These are phyloP conservation scores for Pycnomerus fuliginosus DNA, from an alignment of 2,888 invertebrate genomes.

Conservation along the genomic window DNA sequence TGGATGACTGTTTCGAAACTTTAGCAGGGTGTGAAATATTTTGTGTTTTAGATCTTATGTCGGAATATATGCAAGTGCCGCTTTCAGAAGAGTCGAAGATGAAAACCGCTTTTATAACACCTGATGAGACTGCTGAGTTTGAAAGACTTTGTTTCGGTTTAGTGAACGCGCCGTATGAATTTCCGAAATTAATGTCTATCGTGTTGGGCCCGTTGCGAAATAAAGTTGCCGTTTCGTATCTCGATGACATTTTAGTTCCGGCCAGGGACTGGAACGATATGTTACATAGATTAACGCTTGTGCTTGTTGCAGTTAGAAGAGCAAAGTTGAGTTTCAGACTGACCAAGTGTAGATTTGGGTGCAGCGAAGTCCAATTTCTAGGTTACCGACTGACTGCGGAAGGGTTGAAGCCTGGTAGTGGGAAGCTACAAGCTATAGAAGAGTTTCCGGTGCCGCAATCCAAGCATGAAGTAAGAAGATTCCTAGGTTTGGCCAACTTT, in stretches of 20 bases:
- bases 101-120: conserved; percentile 40
- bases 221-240: conserved; percentile 4
- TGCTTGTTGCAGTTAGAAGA: no score
- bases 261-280: conserved; percentile 13
- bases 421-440: conserved; percentile 19
- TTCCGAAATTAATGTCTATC: conserved; percentile 26
- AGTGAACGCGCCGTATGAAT: conserved; percentile 33
- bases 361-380: conserved; percentile 19
- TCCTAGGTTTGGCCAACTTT: conserved; percentile 29
- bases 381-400: conserved; percentile 17
- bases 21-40: conserved; percentile 10
- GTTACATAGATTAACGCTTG: conserved; percentile 6
- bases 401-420: conserved; percentile 17
- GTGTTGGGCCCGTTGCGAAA: conserved; percentile 16
- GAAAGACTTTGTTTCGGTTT: conserved; percentile 35
- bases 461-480: conserved; percentile 26
- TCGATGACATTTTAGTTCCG: conserved; percentile 14
- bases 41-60: conserved; percentile 12
- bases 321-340: conserved; percentile 43
- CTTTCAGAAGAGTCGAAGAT: conserved; percentile 14
- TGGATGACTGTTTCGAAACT: conserved; percentile 17
- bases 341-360: conserved; percentile 37
- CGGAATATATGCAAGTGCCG: conserved; percentile 19
- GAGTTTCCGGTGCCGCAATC: conserved; percentile 22
- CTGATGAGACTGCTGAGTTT: conserved; percentile 37